Evolutionary conservation across 1,140 invertebrate species (phyloP).

Genomic region (Drosophila novamexicana): DNA sequence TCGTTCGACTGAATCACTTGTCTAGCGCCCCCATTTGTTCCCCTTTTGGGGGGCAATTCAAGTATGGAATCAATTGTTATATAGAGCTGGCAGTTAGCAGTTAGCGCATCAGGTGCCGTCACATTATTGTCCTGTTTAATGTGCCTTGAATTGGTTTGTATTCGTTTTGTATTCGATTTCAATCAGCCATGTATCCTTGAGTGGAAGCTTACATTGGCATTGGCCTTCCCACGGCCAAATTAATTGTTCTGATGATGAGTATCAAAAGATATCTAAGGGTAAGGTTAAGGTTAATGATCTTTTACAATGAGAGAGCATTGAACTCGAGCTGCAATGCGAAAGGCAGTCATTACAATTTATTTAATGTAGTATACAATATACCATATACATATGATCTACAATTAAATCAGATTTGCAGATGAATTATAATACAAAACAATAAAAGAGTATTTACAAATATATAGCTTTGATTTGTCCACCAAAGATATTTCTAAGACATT

Average conservation of each 20-base stretch:
- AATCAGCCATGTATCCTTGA: constrained; percentile 74
- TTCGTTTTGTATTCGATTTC: constrained; percentile 59
- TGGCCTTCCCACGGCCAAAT: constrained; percentile 60
- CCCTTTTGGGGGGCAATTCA: constrained; percentile 8
- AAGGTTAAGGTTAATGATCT: constrained; percentile 70
- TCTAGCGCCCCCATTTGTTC: constrained; percentile 34
- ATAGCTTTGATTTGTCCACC: background rate
- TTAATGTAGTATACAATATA: constrained; percentile 2
- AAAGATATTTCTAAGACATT: too few species aligned
- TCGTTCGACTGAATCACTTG: constrained; percentile 31
- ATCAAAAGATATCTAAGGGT: constrained; percentile 13
- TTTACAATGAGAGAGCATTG: constrained; percentile 25
- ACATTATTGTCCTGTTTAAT: constrained; percentile 55
- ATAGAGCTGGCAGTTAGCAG: constrained; percentile 51
- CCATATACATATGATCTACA: background rate
- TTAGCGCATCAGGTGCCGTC: constrained; percentile 73
- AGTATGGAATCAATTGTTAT: constrained; percentile 59
- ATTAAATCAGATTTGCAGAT: background rate
- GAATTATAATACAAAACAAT: background rate
- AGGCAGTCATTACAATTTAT: background rate
- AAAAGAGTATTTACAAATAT: background rate
- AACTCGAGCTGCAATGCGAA: constrained; percentile 35
- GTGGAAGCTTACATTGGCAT: constrained; percentile 52
- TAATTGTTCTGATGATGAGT: constrained; percentile 40
- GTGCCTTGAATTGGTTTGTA: constrained; percentile 44